Conservation (phyloP, 2,888 invertebrate species). For the Tricholauxania praeusta region DNA sequence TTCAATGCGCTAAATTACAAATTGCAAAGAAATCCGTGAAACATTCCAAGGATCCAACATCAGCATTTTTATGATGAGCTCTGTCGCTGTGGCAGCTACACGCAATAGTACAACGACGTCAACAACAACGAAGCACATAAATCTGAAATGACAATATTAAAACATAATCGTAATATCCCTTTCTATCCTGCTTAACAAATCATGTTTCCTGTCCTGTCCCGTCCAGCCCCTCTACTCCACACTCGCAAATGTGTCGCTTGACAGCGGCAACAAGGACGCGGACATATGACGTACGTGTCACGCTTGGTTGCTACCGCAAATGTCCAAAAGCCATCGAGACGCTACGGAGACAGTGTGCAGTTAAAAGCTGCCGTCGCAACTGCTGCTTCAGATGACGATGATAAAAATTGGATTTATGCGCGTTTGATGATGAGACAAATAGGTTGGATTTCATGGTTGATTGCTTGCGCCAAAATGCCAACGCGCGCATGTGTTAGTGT, state of each 20-base stretch:
- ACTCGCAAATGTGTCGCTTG: not conserved
- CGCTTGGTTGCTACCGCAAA: slow-evolving; percentile 7
- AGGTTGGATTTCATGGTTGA: slow-evolving; percentile 49
- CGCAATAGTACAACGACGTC: not conserved
- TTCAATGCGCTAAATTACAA: not conserved
- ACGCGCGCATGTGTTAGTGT: not conserved
- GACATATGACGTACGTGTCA: slow-evolving; percentile 11
- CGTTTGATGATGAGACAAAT: slow-evolving; percentile 52
- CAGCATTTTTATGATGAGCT: slow-evolving; percentile 47
- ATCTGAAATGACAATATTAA: slow-evolving; percentile 24
- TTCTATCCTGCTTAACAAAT: slow-evolving; percentile 30
- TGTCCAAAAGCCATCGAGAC: slow-evolving; percentile 5
- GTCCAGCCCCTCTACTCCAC: not conserved
- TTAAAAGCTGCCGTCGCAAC: not conserved
- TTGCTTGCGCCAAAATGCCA: slow-evolving; percentile 40
- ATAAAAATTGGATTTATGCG: slow-evolving; percentile 51
- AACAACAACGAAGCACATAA: slow-evolving; percentile 15
- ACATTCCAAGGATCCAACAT: slow-evolving; percentile 8
- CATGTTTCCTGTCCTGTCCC: slow-evolving; percentile 14
- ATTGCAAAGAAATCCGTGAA: slow-evolving; percentile 3
- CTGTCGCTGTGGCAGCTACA: slow-evolving; percentile 13
- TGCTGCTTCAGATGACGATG: slow-evolving; percentile 10
- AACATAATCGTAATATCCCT: slow-evolving; percentile 12
- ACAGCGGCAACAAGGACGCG: slow-evolving; percentile 1
- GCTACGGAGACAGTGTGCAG: not conserved